phyloP scores from a whole-genome alignment of 2,797 vertebrate genomes.

The Loriculus beryllinus region DNA sequence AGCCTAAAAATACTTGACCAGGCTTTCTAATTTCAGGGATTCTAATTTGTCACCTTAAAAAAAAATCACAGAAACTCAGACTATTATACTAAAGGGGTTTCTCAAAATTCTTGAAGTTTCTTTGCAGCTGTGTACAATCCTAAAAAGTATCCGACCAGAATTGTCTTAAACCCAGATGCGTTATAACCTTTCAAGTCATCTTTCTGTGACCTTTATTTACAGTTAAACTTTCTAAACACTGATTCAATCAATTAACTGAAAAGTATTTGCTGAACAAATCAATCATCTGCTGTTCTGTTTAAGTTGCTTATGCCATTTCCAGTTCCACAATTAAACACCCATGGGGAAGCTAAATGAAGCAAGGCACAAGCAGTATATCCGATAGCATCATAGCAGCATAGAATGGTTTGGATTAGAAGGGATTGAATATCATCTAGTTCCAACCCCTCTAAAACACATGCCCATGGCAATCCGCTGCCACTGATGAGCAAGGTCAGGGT shows the following conservation, averaged over 20 bases:
- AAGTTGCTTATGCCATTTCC: background rate
- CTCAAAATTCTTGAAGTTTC: background rate
- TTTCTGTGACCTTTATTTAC: background rate
- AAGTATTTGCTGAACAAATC: background rate
- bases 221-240: background rate
- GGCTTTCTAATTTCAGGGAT: background rate
- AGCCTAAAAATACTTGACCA: background rate
- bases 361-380: rapidly evolving
- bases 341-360: background rate
- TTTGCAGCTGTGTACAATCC: background rate
- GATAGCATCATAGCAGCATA: background rate
- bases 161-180: background rate
- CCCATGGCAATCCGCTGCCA: background rate
- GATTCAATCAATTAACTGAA: background rate
- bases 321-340: background rate
- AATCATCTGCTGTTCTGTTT: background rate
- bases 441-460: rapidly evolving
- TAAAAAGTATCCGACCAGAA: background rate
- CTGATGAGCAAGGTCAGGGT: background rate
- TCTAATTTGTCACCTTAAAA: background rate
- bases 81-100: background rate
- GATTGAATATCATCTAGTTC: background rate
- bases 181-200: background rate
- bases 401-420: background rate
- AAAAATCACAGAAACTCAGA: background rate